These are phyloP conservation scores for Scartelaos histophorus DNA, from an alignment of 2,113 vertebrate genomes.

Conservation along the genomic window DNA sequence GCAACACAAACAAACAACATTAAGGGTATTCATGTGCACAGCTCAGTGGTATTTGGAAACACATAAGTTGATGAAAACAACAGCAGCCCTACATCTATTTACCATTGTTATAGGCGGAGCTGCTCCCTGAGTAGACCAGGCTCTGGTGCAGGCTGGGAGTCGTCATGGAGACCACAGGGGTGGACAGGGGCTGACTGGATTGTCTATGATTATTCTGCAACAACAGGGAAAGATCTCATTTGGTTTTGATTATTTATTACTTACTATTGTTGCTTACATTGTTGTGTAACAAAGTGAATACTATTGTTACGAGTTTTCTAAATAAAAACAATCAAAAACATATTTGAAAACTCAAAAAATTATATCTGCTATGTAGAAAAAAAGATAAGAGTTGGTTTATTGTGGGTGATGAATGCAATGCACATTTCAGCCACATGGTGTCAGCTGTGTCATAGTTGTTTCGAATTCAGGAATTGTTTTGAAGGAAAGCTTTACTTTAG, in stretches of 20 bases:
- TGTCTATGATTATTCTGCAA: conserved; percentile 85
- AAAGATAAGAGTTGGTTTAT: background rate
- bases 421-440: conserved; percentile 51
- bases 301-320: no score
- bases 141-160: conserved; percentile 91
- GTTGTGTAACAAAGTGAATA: no score
- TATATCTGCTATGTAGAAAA: background rate
- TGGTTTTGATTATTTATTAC: background rate
- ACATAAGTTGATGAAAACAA: background rate
- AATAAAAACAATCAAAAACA: background rate
- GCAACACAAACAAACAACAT: background rate
- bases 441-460: conserved; percentile 15
- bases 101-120: conserved; percentile 89
- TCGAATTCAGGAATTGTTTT: background rate
- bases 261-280: no score
- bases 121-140: conserved; percentile 86
- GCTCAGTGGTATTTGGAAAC: background rate
- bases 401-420: conserved; percentile 2
- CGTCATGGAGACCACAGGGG: conserved; percentile 90
- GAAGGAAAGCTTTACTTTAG: background rate
- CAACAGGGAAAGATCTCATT: background rate
- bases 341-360: no score
- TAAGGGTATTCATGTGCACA: background rate
- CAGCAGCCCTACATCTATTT: conserved; percentile 12
- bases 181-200: conserved; percentile 86